Evolutionary conservation across 2,888 invertebrate genomes (phyloP).

Genomic region (Calephelis perditalis): DNA sequence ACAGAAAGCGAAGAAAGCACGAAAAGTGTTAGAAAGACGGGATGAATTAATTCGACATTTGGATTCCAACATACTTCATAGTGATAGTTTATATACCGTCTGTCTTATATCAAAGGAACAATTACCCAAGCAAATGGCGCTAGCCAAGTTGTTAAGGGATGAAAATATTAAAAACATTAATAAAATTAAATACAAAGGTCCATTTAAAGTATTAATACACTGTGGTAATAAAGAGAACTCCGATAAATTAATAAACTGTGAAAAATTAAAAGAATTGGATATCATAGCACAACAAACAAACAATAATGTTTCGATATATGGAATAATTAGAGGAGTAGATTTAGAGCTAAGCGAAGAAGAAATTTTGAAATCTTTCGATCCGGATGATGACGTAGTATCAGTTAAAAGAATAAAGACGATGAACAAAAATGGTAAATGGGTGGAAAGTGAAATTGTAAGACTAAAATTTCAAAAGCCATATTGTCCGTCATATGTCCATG

Average conservation of each 20-base stretch:
- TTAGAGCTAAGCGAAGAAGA: conserved; percentile 11
- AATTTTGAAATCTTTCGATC: conserved; percentile 4
- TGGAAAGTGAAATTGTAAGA: conserved; percentile 16
- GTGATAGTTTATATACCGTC: neutral
- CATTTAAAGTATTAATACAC: conserved; percentile 16
- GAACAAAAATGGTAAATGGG: conserved; percentile 13
- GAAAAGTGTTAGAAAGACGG: neutral
- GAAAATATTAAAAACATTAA: conserved; percentile 15
- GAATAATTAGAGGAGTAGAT: conserved; percentile 17
- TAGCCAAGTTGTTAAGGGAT: conserved; percentile 19
- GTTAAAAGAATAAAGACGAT: neutral
- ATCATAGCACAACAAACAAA: conserved; percentile 16
- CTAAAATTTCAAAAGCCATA: conserved; percentile 11
- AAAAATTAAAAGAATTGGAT: conserved; percentile 11
- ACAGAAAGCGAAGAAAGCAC: neutral
- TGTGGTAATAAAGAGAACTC: conserved; percentile 14
- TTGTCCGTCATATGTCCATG: conserved; percentile 14
- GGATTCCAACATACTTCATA: neutral
- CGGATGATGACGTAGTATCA: neutral
- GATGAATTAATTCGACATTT: neutral
- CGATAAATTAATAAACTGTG: conserved; percentile 4
- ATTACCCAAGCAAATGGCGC: conserved; percentile 19
- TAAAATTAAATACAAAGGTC: conserved; percentile 18
- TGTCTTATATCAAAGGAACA: conserved; percentile 12
- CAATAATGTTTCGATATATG: conserved; percentile 10